Evolutionary conservation across 2,888 invertebrate species (phyloP).

Genomic region (Coelopa pilipes): DNA sequence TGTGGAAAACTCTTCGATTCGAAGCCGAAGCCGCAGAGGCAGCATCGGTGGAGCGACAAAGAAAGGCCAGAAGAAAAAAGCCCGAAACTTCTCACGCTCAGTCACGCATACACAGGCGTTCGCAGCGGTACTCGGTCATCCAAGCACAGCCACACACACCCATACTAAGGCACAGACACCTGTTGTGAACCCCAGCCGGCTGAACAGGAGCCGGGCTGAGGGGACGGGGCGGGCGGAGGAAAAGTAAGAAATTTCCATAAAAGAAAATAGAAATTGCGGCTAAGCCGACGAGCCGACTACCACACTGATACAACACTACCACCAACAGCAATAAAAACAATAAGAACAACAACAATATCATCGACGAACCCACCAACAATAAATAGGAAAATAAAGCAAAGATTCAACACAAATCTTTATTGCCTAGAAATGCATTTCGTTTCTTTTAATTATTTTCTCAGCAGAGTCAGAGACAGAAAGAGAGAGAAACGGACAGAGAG

Average conservation of each 20-base stretch:
- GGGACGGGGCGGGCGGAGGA: background rate
- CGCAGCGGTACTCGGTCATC: background rate
- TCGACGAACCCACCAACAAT: background rate
- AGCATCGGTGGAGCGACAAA: background rate
- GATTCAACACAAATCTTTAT: background rate
- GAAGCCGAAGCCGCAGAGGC: background rate
- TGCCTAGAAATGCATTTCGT: background rate
- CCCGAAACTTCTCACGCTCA: slow-evolving; percentile 50
- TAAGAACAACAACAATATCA: background rate
- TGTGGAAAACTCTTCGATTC: background rate
- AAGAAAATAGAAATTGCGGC: slow-evolving; percentile 29
- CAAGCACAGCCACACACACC: background rate
- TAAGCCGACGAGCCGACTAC: background rate
- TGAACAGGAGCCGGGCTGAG: background rate
- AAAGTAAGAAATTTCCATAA: slow-evolving; percentile 22
- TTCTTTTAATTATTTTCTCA: slow-evolving; percentile 2
- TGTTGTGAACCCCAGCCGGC: background rate
- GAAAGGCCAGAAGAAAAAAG: background rate
- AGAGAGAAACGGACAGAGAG: too few relatives aligned
- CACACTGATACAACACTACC: too few relatives aligned
- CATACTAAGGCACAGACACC: background rate
- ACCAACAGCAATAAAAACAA: too few relatives aligned
- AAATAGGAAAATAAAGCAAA: background rate
- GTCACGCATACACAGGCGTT: too few relatives aligned
- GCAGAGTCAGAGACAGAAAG: too few relatives aligned